Conservation (phyloP, 1,140 invertebrate genomes). For the Drosophila paulistorum region DNA sequence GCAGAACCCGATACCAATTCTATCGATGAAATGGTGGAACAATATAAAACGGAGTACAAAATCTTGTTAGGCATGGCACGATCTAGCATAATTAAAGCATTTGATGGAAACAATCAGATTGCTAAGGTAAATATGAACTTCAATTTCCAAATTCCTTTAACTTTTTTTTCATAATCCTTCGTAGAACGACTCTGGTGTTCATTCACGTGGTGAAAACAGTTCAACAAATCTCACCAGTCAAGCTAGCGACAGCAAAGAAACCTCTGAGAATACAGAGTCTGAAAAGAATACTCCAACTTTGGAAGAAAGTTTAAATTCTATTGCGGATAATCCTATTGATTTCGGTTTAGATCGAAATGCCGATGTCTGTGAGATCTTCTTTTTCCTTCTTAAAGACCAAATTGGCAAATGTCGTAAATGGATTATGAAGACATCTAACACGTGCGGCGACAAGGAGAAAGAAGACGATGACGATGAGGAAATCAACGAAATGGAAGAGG, state of each 20-base stretch:
- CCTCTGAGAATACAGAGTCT: background rate
- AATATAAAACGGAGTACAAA: slow-evolving; percentile 45
- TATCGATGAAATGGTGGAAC: slow-evolving; percentile 31
- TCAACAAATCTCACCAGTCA: slow-evolving; percentile 37
- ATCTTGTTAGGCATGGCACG: slow-evolving; percentile 39
- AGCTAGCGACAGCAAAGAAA: slow-evolving; percentile 33
- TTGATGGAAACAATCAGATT: slow-evolving; percentile 34
- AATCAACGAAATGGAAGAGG: slow-evolving; percentile 33
- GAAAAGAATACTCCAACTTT: background rate
- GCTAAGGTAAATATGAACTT: slow-evolving; percentile 30
- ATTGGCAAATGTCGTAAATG: slow-evolving; percentile 88
- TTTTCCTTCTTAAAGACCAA: slow-evolving; percentile 89
- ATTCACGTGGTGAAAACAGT: slow-evolving; percentile 71
- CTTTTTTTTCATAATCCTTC: background rate
- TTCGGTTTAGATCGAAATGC: slow-evolving; percentile 32
- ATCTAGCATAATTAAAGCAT: slow-evolving; percentile 41
- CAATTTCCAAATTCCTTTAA: background rate
- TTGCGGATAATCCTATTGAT: slow-evolving; percentile 50
- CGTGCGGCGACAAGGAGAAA: slow-evolving; percentile 20
- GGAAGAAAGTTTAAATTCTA: slow-evolving; percentile 21
- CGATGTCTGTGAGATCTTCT: slow-evolving; percentile 88
- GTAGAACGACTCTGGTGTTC: slow-evolving; percentile 75
- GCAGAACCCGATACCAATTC: slow-evolving; percentile 13
- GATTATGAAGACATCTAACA: slow-evolving; percentile 84
- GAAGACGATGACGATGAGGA: slow-evolving; percentile 22